A percentile compares a stretch with the other conserved stretches of the same genome.
Evolutionary conservation across 1,140 invertebrate species (phyloP).

Genomic region (Macrobrachium nipponense): DNA sequence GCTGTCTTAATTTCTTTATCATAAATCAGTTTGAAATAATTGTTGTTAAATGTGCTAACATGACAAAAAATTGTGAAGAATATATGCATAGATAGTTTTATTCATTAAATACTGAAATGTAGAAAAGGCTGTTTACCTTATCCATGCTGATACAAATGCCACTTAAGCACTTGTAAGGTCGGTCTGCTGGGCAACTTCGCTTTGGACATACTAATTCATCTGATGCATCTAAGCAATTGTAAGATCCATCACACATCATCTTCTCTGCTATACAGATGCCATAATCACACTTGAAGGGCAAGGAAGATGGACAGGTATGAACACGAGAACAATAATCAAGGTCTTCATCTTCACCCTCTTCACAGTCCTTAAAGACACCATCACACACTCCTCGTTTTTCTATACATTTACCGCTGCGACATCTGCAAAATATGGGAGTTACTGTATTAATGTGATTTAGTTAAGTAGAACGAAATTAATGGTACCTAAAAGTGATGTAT

Average conservation of each 20-base stretch:
- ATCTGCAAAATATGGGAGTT: conserved; percentile 27
- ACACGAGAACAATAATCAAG: conserved; percentile 51
- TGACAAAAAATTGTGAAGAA: too few relatives aligned
- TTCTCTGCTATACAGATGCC: conserved; percentile 57
- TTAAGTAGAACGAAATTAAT: too few relatives aligned
- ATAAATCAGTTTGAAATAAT: too few relatives aligned
- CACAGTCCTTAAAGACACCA: conserved; percentile 58
- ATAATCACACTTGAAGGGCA: conserved; percentile 63
- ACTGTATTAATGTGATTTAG: neutral
- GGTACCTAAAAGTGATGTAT: too few relatives aligned
- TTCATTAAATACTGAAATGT: too few relatives aligned
- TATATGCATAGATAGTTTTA: too few relatives aligned
- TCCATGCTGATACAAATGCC: conserved; percentile 60
- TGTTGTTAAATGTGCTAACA: too few relatives aligned
- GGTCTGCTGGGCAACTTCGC: conserved; percentile 51
- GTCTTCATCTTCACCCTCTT: conserved; percentile 54
- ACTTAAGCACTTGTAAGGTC: conserved; percentile 61
- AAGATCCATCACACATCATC: conserved; percentile 58
- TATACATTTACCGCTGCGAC: conserved; percentile 60
- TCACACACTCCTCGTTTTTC: conserved; percentile 48
- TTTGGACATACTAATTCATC: conserved; percentile 58
- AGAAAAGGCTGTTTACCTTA: conserved; percentile 30
- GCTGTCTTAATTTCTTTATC: too few relatives aligned
- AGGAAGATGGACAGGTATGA: conserved; percentile 47
- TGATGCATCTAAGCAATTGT: conserved; percentile 56